Base-by-base conservation (phyloP, 2,888 invertebrate genomes). In the Odontocolon sp. region DNA sequence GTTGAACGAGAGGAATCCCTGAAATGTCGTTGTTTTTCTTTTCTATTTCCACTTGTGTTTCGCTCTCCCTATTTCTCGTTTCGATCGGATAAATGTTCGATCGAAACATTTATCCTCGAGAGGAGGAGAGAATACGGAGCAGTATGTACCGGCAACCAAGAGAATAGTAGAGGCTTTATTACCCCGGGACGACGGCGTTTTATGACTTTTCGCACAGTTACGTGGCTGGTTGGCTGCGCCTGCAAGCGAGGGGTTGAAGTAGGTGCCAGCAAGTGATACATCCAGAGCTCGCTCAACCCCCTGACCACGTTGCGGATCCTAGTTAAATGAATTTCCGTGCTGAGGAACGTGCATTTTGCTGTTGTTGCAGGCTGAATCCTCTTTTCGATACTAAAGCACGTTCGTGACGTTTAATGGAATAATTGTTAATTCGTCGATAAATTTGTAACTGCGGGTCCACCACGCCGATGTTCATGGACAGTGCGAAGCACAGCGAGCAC, bases 381-480 rank as follows among this genome's bases (percentile, higher is more conserved):
- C 14, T n/a, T 4, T 40, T 57, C 78, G 23, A 79, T n/a, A n/a
- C n/a, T n/a, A n/a, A n/a, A n/a, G n/a, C n/a, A n/a, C n/a, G n/a
- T n/a, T n/a, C n/a, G n/a, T n/a, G n/a, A n/a, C n/a, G n/a, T 76
- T 84, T 82, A 83, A 84, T 84, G 80, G 82, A 84, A 86, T 83
- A 81, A 83, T 64, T 66, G 78, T 81, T 83, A 84, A 83, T 64
- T 83, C 79, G 73, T 64, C 80, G 78, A 83, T 84, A 83, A 82
- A 84, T 84, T 82, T 79, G 52, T 78, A 66, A 61, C 54, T 33
- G 64, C 63, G 68, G n/a, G n/a, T n/a, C n/a, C n/a, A n/a, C n/a
- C n/a, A n/a, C n/a, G n/a, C n/a, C n/a, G n/a, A n/a, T n/a, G n/a
- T n/a, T n/a, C n/a, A n/a, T n/a, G n/a, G n/a, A n/a, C n/a, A n/a